Evolutionary conservation across 2,797 vertebrate species (phyloP).

Genomic region (Syngnathus acus): DNA sequence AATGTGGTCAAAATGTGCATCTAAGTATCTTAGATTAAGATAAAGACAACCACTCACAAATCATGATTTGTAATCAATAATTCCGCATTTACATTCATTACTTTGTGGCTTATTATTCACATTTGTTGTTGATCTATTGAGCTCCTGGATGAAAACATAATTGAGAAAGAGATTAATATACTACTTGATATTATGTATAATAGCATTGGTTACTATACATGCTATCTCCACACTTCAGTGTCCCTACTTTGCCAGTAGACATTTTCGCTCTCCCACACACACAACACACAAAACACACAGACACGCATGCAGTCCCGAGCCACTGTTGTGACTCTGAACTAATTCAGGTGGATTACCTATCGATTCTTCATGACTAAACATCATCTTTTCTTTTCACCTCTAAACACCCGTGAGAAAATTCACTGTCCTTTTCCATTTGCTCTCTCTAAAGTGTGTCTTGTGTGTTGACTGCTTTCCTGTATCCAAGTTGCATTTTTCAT

Average conservation of each 20-base stretch:
- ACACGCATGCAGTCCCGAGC: not conserved
- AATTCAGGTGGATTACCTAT: slow-evolving; percentile 53
- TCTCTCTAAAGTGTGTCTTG: slow-evolving; percentile 1
- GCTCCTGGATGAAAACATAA: slow-evolving; percentile 14
- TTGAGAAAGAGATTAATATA: slow-evolving; percentile 10
- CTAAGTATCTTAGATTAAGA: not conserved
- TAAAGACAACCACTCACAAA: not conserved
- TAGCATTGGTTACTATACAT: not conserved
- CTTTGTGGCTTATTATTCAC: slow-evolving; percentile 11
- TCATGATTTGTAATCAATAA: not conserved
- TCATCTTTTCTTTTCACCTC: slow-evolving; percentile 41
- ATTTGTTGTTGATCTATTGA: slow-evolving; percentile 22
- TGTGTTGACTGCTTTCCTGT: not conserved
- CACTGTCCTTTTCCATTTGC: slow-evolving; percentile 1
- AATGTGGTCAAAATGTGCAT: not conserved
- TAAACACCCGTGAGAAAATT: slow-evolving; percentile 27
- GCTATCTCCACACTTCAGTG: not conserved
- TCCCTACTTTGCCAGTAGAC: not conserved
- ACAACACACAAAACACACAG: slow-evolving; percentile 1
- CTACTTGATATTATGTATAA: not conserved
- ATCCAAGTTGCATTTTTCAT: slow-evolving; percentile 7
- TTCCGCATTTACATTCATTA: not conserved
- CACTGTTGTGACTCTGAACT: slow-evolving; percentile 30
- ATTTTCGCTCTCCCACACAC: not conserved
- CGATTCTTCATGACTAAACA: slow-evolving; percentile 45